Percentiles rank a stretch among this genome's conserved stretches.
Conservation (phyloP, 2,888 invertebrate species). For the Cyaniris semiargus region DNA sequence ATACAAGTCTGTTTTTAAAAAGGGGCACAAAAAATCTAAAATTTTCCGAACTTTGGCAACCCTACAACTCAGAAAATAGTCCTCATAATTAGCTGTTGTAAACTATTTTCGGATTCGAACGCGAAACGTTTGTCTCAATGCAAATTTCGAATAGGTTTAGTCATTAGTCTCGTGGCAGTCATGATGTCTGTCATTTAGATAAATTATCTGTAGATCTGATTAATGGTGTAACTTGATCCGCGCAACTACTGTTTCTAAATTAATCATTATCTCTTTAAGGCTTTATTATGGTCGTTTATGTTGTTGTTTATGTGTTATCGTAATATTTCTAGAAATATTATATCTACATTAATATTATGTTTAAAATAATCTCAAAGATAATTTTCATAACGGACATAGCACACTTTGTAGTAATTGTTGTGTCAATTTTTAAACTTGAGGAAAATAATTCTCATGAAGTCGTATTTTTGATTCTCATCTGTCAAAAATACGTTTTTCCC, state of each 20-base stretch:
- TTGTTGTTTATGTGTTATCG: neutral
- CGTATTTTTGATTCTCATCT: too few relatives aligned
- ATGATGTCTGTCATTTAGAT: constrained; percentile 26
- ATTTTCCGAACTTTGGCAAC: neutral
- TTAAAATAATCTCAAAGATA: too few relatives aligned
- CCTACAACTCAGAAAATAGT: constrained; percentile 19
- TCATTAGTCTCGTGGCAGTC: constrained; percentile 20
- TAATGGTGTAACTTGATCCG: constrained; percentile 23
- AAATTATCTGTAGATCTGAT: constrained; percentile 20
- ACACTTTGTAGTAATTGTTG: too few relatives aligned
- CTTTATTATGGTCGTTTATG: neutral
- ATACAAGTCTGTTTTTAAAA: neutral
- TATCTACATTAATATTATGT: too few relatives aligned
- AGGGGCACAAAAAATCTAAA: neutral
- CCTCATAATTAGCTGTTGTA: constrained; percentile 29
- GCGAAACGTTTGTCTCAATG: constrained; percentile 3
- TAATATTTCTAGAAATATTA: neutral
- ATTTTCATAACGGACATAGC: too few relatives aligned
- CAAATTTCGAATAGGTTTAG: constrained; percentile 22
- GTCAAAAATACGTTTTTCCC: too few relatives aligned
- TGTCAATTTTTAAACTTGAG: too few relatives aligned
- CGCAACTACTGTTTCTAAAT: constrained; percentile 23
- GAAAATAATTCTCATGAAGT: too few relatives aligned
- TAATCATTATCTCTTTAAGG: constrained; percentile 4
- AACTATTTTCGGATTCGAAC: constrained; percentile 30